Conservation (phyloP, 2,797 vertebrate genomes). For the Nyctibius grandis region DNA sequence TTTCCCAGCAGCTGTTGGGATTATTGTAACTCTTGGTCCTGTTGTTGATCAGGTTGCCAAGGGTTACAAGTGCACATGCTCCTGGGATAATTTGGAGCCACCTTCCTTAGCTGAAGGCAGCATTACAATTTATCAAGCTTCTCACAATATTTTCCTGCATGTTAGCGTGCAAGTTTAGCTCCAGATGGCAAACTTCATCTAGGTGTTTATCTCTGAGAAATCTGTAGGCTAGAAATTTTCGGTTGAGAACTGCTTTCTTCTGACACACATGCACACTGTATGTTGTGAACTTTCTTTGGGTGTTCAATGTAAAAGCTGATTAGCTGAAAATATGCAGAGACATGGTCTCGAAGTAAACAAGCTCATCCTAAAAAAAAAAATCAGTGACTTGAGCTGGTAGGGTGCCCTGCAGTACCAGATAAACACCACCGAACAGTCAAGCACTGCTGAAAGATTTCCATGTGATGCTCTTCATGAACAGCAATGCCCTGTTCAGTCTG, state of each 20-base stretch:
- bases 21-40: neutral
- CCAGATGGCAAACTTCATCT: neutral
- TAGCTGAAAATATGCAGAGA: neutral
- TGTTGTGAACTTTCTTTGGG: neutral
- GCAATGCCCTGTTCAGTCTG: rapidly evolving
- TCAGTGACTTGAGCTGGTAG: neutral
- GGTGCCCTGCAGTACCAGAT: neutral
- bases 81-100: neutral
- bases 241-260: neutral
- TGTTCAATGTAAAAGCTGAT: neutral
- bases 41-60: neutral
- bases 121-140: neutral
- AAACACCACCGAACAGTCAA: neutral
- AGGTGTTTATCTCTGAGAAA: neutral
- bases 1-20: neutral
- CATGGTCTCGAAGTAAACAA: neutral
- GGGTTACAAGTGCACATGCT: neutral
- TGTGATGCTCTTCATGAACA: neutral
- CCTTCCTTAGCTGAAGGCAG: neutral
- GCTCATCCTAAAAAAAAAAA: neutral
- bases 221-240: neutral
- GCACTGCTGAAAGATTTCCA: neutral
- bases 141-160: neutral
- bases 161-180: neutral
- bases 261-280: rapidly evolving